A percentile compares a stretch with the other conserved stretches of the same genome.
Evolutionary conservation across 2,797 vertebrate species (phyloP).

Genomic region (Mareca penelope): DNA sequence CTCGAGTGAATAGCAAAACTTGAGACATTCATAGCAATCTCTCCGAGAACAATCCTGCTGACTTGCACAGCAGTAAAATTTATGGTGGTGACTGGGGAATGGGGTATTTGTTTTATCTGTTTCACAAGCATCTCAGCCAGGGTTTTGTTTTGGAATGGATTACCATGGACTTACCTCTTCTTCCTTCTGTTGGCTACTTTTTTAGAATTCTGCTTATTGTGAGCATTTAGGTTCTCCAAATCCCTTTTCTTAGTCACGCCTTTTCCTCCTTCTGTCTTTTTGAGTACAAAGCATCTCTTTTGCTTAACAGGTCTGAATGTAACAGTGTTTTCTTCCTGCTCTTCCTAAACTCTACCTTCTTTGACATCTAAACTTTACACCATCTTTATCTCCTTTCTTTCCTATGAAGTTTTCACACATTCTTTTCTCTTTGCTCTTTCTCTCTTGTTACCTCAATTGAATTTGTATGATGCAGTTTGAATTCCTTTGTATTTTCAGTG

Average conservation of each 20-base stretch:
- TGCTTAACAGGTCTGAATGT: background rate
- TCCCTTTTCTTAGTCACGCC: background rate
- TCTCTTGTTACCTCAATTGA: background rate
- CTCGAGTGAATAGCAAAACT: background rate
- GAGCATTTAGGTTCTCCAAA: background rate
- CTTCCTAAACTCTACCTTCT: background rate
- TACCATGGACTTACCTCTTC: background rate
- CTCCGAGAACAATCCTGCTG: background rate
- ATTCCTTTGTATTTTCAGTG: constrained; percentile 29
- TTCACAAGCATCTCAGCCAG: background rate
- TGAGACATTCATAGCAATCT: background rate
- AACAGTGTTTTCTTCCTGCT: background rate
- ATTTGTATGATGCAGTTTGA: background rate
- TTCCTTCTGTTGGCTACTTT: background rate
- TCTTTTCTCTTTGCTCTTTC: background rate
- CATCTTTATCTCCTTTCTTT: background rate
- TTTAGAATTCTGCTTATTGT: background rate
- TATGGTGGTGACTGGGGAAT: background rate
- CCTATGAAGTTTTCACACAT: background rate
- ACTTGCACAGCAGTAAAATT: background rate
- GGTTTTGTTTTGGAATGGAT: background rate
- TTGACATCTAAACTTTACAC: background rate
- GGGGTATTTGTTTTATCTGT: background rate
- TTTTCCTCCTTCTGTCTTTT: background rate
- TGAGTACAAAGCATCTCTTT: background rate